Base-by-base conservation (phyloP, 2,888 invertebrate genomes). In the Gymnosoma rotundatum region DNA sequence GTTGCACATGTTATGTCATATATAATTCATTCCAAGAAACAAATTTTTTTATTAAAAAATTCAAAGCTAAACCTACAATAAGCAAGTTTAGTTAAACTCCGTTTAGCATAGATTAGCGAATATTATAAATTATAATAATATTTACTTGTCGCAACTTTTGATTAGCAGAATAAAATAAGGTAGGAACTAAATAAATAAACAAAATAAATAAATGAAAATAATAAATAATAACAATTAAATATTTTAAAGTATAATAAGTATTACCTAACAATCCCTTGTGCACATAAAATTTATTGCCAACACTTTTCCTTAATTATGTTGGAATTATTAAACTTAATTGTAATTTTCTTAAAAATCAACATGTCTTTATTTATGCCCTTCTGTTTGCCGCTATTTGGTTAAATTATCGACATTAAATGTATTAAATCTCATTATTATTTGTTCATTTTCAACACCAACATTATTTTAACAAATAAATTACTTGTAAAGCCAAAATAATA, bases 371-470 rank as follows among this genome's bases (percentile, higher is more conserved):
- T 14, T n/a, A 14, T 7, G 12, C 42, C 42, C 74, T 48, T 63
- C n/a, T 16, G 56, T 58, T 48, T 36, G 12, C 42, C 18, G 42
- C 52, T 36, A 70, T n/a, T 61, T 36, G 63, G 54, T 54, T 70
- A 63, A 78, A 78, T 78, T 64, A 32, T 42, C 10, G 78, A 9
- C 56, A 78, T 72, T 72, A 78, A 78, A 64, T 78, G 64, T 72
- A 25, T 69, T 76, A 50, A 76, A 58, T 56, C 36, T 10, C n/a
- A n/a, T n/a, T 38, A 56, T 66, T 48, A 48, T 50, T 2, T 50
- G 32, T 48, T 20, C 16, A 66, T 58, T 64, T 60, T 58, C 38
- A 42, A 38, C 67, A 56, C 25, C 36, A 66, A 66, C 48, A 21
- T 60, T 60, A 60, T 60, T 60, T 60, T 50, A 0, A 4, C 36